Base-by-base conservation (phyloP, 2,113 vertebrate species). In the Plestiodon gilberti region DNA sequence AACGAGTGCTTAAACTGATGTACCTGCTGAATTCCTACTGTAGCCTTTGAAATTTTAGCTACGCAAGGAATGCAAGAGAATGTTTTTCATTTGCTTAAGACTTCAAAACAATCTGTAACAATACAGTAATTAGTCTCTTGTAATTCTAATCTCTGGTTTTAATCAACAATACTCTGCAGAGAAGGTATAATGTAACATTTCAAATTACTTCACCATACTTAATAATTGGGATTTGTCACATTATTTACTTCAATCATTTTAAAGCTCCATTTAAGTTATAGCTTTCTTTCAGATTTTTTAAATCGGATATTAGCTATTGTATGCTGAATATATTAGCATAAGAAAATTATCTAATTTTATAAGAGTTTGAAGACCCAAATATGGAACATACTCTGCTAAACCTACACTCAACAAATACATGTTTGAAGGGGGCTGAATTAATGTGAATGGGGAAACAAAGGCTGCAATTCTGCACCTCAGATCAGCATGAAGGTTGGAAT, bases 141-240 rank as follows among this genome's bases (percentile, higher is more conserved):
- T 78, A 40, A 78, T 69, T 40, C n/a, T 61, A 30, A 43, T 74
- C 40, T 69, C 40, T 81, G 40, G 20, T 69, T 62, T 84, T 84
- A 76, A 84, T 84, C 59, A 73, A 48, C 57, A 64, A 75, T 84
- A 76, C 61, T 84, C 57, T 59, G 75, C 84, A 85, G 75, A 85
- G 75, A 85, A 78, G 52, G 23, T 64, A 64, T 83, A 76, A 75
- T 84, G 71, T 52, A 82, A 28, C 6, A 23, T 18, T 75, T 35
- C 81, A 59, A 70, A 0, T 10, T 57, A 23, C 0, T 74, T 77
- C 82, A 57, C 11, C 5, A 9, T 0, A 70, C 14, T 1, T 23
- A 55, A 75, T 64, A 6, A 0, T 1, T 28, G 64, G 67, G 84
- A 80, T 81, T 76, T 84, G 71, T 84, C 59, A 76, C 71, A 75